Percentiles rank a stretch among this genome's conserved stretches.
Evolutionary conservation across 2,113 vertebrate genomes (phyloP).

Genomic region (Charina bottae): DNA sequence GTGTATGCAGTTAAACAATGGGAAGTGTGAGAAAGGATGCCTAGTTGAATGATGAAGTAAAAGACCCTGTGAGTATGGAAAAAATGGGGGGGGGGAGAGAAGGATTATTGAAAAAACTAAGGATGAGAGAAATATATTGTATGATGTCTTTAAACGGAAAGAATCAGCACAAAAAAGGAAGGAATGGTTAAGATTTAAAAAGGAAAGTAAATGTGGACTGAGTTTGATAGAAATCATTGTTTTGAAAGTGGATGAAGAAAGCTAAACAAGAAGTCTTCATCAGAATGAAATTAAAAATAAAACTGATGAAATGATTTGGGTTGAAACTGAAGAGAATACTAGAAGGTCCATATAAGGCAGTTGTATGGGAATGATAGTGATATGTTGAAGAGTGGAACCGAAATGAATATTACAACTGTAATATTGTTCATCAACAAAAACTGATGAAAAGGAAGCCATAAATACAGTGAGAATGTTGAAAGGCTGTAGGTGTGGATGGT

Average conservation of each 20-base stretch:
- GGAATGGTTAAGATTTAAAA: not conserved
- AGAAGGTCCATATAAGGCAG: not conserved
- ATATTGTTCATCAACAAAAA: not conserved
- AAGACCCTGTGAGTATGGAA: too few relatives aligned
- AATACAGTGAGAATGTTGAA: not conserved
- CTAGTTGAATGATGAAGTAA: too few relatives aligned
- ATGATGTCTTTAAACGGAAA: not conserved
- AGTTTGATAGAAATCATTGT: not conserved
- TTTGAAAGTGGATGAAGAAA: not conserved
- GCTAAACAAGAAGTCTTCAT: not conserved
- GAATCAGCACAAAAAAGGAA: not conserved
- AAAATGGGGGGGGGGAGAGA: too few relatives aligned
- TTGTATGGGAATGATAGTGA: not conserved
- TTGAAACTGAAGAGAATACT: not conserved
- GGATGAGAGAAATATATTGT: not conserved
- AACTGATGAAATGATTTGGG: not conserved
- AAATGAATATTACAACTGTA: not conserved
- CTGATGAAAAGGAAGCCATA: not conserved
- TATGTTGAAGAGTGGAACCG: not conserved
- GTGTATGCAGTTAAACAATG: too few relatives aligned
- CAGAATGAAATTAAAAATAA: not conserved
- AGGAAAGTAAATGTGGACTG: not conserved
- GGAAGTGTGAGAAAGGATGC: too few relatives aligned
- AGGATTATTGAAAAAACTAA: not conserved
- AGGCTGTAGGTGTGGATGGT: not conserved